Conservation (phyloP, 1,140 invertebrate genomes). For the Drosophila ambigua region DNA sequence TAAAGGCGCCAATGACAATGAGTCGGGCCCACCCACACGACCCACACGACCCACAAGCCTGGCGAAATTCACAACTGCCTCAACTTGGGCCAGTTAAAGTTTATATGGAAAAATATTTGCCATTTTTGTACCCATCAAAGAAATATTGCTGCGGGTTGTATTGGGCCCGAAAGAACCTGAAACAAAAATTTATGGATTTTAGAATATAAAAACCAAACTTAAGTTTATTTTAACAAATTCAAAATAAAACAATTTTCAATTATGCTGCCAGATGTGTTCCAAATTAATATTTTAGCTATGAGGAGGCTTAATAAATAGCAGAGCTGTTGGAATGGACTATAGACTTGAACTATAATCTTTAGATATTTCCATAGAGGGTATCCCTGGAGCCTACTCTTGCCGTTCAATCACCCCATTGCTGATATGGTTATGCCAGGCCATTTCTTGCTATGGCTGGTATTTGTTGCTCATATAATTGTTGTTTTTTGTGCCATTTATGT, state of each 20-base stretch:
- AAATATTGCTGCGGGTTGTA: not conserved
- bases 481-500: constrained; percentile 65
- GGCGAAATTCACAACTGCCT: constrained; percentile 1
- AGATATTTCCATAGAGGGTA: no score
- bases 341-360: no score
- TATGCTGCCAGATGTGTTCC: no score
- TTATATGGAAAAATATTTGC: constrained; percentile 43
- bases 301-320: no score
- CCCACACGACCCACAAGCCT: not conserved
- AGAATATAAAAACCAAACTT: no score
- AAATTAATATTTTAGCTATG: no score
- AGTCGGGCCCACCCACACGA: not conserved
- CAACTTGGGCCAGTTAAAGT: constrained; percentile 38
- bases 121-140: not conserved
- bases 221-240: no score
- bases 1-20: constrained; percentile 57
- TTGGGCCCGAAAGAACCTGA: not conserved
- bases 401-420: not conserved
- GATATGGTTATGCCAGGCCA: constrained; percentile 28
- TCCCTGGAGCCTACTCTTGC: no score
- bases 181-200: no score
- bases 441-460: constrained; percentile 37
- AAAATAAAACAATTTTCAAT: no score
- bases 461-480: constrained; percentile 42
- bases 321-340: no score